Evolutionary conservation across 1,140 invertebrate genomes (phyloP).

Genomic region (Meloidogyne chitwoodi): DNA sequence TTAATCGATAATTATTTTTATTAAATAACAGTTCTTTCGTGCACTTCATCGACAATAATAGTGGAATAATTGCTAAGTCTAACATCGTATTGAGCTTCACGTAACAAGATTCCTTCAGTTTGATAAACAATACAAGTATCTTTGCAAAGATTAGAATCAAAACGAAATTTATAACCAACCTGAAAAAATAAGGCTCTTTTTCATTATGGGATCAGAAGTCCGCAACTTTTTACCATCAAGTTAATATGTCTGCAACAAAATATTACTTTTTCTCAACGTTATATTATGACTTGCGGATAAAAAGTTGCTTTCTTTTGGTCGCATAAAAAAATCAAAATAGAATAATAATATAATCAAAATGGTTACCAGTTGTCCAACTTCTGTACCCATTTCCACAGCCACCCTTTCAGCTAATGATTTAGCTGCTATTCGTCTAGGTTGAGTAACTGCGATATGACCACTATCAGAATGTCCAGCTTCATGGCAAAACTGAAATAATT

Average conservation of each 20-base stretch:
- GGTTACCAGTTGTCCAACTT: slow-evolving; percentile 15
- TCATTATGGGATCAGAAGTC: neutral
- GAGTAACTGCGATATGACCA: slow-evolving; percentile 76
- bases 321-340: too few relatives aligned
- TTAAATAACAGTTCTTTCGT: slow-evolving; percentile 78
- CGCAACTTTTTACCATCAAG: too few relatives aligned
- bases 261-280: too few relatives aligned
- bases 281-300: too few relatives aligned
- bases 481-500: slow-evolving; percentile 71
- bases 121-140: slow-evolving; percentile 78
- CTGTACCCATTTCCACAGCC: slow-evolving; percentile 68
- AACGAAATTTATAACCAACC: slow-evolving; percentile 84
- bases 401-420: slow-evolving; percentile 90
- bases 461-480: slow-evolving; percentile 63
- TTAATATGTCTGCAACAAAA: too few relatives aligned
- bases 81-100: slow-evolving; percentile 74
- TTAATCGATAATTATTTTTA: slow-evolving; percentile 51
- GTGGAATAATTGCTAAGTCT: slow-evolving; percentile 69
- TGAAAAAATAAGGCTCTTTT: slow-evolving; percentile 14
- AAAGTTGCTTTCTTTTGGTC: too few relatives aligned
- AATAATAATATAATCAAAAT: neutral
- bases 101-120: slow-evolving; percentile 88
- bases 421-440: slow-evolving; percentile 89
- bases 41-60: slow-evolving; percentile 91
- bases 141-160: slow-evolving; percentile 76